Conservation (phyloP, 1,140 invertebrate genomes). For the Euura saliciscinereae region DNA sequence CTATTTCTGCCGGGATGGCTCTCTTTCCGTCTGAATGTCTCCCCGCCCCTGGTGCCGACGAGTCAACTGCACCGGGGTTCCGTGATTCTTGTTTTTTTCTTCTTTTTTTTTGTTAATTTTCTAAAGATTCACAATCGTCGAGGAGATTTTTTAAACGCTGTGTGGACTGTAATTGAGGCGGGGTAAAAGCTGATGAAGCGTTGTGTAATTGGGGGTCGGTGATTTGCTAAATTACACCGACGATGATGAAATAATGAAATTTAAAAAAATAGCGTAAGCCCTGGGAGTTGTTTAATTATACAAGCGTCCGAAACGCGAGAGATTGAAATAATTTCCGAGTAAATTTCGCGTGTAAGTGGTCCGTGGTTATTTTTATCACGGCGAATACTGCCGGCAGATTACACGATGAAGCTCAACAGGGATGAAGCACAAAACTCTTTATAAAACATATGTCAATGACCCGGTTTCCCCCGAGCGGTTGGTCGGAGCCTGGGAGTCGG, state of each 20-base stretch:
- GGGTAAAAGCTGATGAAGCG: too few species aligned
- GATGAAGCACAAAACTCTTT: conserved; percentile 14
- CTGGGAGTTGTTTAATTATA: not conserved
- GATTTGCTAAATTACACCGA: not conserved
- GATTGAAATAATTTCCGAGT: not conserved
- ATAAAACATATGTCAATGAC: conserved; percentile 41
- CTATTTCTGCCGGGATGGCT: conserved; percentile 19
- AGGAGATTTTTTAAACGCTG: not conserved
- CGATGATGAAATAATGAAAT: not conserved
- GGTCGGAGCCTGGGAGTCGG: conserved; percentile 24
- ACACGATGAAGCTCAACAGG: not conserved
- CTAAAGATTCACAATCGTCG: not conserved
- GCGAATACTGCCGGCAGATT: not conserved
- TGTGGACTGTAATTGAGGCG: too few species aligned
- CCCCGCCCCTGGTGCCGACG: conserved; percentile 2
- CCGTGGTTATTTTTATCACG: not conserved
- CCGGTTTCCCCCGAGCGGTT: conserved; percentile 15
- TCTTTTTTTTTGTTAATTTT: conserved; percentile 13
- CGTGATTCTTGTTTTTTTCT: not conserved
- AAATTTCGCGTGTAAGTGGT: conserved; percentile 1
- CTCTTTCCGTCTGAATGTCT: conserved; percentile 16
- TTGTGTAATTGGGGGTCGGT: not conserved
- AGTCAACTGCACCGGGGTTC: conserved; percentile 11
- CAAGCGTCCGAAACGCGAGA: not conserved
- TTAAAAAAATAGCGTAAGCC: too few species aligned